phyloP scores from a whole-genome alignment of 2,888 invertebrate species.

The Iphiclides podalirius region DNA sequence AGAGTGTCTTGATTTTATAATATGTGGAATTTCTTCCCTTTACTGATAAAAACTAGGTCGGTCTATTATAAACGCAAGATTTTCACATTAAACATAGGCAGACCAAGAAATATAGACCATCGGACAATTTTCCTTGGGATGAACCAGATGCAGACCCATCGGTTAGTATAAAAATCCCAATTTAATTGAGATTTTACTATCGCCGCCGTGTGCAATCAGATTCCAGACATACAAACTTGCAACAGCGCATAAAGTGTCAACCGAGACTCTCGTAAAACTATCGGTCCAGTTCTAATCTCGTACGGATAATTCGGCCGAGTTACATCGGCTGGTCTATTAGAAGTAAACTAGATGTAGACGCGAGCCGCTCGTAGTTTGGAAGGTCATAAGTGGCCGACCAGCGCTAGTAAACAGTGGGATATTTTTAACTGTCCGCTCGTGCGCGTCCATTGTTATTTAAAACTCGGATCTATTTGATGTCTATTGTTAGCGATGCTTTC shows the following conservation, averaged over 20 bases:
- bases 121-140: too few species aligned
- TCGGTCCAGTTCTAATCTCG: constrained; percentile 4
- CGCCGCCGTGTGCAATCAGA: neutral
- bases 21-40: too few species aligned
- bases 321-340: constrained; percentile 4
- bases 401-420: constrained; percentile 18
- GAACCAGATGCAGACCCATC: too few species aligned
- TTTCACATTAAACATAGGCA: too few species aligned
- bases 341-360: neutral
- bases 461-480: constrained; percentile 12
- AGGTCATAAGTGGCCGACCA: neutral
- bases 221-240: neutral
- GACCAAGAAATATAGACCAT: too few species aligned
- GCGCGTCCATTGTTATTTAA: constrained; percentile 13
- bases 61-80: too few species aligned
- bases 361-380: neutral
- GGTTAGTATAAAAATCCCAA: too few species aligned
- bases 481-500: neutral
- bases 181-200: neutral
- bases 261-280: constrained; percentile 3
- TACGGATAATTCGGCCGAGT: neutral
- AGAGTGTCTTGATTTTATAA: too few species aligned
- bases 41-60: too few species aligned
- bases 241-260: neutral
- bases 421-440: constrained; percentile 7